Base-by-base conservation (phyloP, 2,888 invertebrate genomes). In the Aphidius colemani region DNA sequence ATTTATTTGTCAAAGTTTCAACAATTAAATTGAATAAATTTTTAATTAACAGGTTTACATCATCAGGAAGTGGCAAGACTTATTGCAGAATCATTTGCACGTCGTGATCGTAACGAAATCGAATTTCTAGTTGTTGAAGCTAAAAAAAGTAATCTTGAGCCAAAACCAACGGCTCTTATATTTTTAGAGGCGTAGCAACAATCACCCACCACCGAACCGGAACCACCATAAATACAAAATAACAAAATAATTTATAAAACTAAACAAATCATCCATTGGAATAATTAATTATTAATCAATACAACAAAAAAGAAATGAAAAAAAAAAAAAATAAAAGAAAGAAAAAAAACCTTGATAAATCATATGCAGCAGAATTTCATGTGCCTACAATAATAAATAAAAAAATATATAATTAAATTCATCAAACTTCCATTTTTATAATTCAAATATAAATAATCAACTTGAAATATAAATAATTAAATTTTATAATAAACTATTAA, bases 111-210 rank as follows among this genome's bases (percentile, higher is more conserved):
- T 79, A 89, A 89, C 84, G 92, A 94, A 81, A 94, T 96, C 84
- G 95, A 95, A 85, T 94, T 97, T 85, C 88, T 96, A 79, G 96
- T 97, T 73, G 90, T 94, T 71, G 94, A 94, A 86, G 94, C 94
- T 74, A 94, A 94, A 85, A 94, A 94, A 84, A 93, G 93, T 77
- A 94, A 94, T 84, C 86, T 93, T 84, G 94, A 94, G 85, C 94
- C 93, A 76, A 94, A 94, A 85, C 94, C 94, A 73, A 94, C 94
- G 77, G 94, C 94, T 72, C 86, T 94, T 70, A 93, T 94, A 84
- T 94, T 94, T 85, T 85, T 94, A 85, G 94, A 94, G 87, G 93
- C 93, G 89, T 94, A 93, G 92, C 93, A 92, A 72, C 79, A 81
- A 75, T 81, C 82, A 78, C 81, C 82, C 81, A 83, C 79, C 82